Base-by-base conservation (phyloP, 2,113 vertebrate species). In the Pantherophis guttatus region DNA sequence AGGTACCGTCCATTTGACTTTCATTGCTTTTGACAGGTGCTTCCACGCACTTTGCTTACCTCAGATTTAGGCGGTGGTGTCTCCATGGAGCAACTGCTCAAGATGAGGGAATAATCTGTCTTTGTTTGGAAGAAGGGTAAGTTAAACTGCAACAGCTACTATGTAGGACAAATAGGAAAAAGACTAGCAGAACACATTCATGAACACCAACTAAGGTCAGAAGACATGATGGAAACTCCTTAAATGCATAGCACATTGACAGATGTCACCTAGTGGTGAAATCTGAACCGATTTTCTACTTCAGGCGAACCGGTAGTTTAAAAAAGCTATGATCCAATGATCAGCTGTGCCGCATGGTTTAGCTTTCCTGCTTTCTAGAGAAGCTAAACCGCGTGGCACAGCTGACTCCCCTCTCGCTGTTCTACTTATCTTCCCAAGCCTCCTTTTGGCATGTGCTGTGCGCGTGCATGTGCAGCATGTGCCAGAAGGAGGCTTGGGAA, bases 71-170 rank as follows among this genome's bases (percentile, higher is more conserved):
- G 93, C 89, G 0, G 26, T 93, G 92, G 75, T 87, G 24, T 12
- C 23, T 39, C 11, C 91, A 92, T 92, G 91, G 70, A 88, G 70
- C 9, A 0, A 0, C 24, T 89, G 0, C 39, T 88, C 93, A 94
- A 94, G 91, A 93, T 91, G 53, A 1, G 91, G 95, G 94, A 95
- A 93, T 75, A 92, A 86, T 54, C 94, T 91, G 75, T 33, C 26
- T 6, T 95, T 96, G 95, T 95, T 97, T 93, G 92, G 95, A 96
- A 96, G 90, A 94, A 95, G 94, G 96, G 96, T 97, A 97, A 96
- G 92, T 91, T 89, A 75, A 95, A 92, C 24, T 62, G 59, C 59
- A 62, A 62, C 8, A 62, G 9, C 59, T 26, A 29, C 10, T 62
- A 11, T 62, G 59, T 62, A 62, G 59, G 26, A 65, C 10, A 29